Percentiles rank a stretch among this genome's conserved stretches.
These are phyloP conservation scores for Pempheris klunzingeri DNA, from an alignment of 2,797 vertebrate species.

Conservation along the genomic window DNA sequence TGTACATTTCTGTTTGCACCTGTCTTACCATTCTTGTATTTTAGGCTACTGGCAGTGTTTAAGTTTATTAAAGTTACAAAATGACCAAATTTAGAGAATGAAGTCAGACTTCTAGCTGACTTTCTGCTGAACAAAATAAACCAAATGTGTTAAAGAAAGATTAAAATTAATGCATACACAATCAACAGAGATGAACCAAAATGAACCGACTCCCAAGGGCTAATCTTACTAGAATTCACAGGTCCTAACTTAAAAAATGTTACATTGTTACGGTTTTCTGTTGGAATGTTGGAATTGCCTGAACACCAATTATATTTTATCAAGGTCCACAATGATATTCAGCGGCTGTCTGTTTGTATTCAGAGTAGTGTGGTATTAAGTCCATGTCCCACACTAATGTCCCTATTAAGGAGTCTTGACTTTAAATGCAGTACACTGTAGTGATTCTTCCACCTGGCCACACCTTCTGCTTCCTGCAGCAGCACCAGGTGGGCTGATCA, in stretches of 20 bases:
- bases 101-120: too few relatives aligned
- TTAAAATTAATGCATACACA: not conserved
- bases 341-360: not conserved
- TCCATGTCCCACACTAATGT: not conserved
- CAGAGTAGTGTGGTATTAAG: not conserved
- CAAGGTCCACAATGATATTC: not conserved
- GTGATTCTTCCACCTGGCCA: not conserved
- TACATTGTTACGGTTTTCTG: too few relatives aligned
- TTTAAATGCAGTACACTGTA: not conserved
- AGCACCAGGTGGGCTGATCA: constrained; percentile 79
- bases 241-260: not conserved
- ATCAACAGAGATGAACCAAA: too few relatives aligned
- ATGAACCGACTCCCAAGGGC: too few relatives aligned
- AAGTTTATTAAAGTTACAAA: too few relatives aligned
- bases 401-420: not conserved
- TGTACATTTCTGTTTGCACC: too few relatives aligned
- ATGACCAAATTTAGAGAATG: too few relatives aligned
- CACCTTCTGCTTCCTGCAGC: constrained; percentile 37
- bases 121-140: too few relatives aligned
- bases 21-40: too few relatives aligned
- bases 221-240: not conserved
- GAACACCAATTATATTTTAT: not conserved
- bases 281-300: not conserved
- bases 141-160: not conserved
- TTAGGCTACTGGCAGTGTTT: too few relatives aligned